Base-by-base conservation (phyloP, 2,113 vertebrate species). In the Chelonoidis abingdonii region DNA sequence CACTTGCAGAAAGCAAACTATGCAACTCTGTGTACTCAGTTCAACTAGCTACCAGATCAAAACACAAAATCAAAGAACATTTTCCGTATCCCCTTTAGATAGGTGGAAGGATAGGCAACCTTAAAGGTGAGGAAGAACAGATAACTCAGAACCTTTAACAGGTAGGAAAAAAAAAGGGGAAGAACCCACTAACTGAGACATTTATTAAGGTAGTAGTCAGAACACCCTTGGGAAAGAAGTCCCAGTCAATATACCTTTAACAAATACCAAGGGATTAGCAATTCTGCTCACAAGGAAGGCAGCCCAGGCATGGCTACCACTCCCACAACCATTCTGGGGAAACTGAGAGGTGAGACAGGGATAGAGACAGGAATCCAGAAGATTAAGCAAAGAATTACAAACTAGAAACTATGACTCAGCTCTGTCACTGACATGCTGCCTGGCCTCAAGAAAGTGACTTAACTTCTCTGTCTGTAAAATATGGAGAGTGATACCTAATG, bases 361-460 rank as follows among this genome's bases (percentile, higher is more conserved):
- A 91, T 31, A 35, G 35, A 93, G 91, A 50, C 6, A 49, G 72
- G 89, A 59, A 76, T 91, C 86, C 62, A 62, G 57, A 79, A 90
- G 87, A 54, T 79, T 79, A 56, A 38, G 82, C 25, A 53, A 47
- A 90, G 56, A 80, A 94, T 47, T 47, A 78, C 10, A 29, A 14
- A 78, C 27, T 94, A 97, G 92, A 90, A 97, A 93, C 87, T 85
- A 38, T 27, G 50, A 94, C 79, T 53, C 53, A 38, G 78, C 65
- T 57, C 75, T 56, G 49, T 5, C 69, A 38, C 35, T 0, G 0
- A 59, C 90, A 94, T 92, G 87, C 85, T 88, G 5, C 11, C 31
- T 0, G 1, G 88, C 92, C 89, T 82, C 89, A 89, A 93, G 84
- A 83, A 81, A 95, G 86, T 27, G 89, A 89, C 54, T 57, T 97